Conservation (phyloP, 2,888 invertebrate species). For the Apocheima hispidaria region DNA sequence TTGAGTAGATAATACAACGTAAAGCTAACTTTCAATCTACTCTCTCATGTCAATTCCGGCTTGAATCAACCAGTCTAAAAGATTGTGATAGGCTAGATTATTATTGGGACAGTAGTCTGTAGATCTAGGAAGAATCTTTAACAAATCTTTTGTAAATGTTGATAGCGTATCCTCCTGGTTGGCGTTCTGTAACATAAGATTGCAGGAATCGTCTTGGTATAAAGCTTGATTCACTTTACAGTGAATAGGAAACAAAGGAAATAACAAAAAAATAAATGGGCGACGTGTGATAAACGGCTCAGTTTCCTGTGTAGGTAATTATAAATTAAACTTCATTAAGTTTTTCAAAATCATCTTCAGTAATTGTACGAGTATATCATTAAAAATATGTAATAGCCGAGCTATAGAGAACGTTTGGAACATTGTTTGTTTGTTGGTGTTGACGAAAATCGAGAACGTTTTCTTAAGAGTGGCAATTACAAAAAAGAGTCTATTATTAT, state of each 20-base stretch:
- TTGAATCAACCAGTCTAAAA: constrained; percentile 47
- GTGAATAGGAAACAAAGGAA: too few species aligned
- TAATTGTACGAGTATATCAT: too few species aligned
- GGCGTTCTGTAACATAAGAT: constrained; percentile 53
- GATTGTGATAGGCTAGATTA: constrained; percentile 41
- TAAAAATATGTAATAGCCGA: too few species aligned
- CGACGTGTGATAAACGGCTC: too few species aligned
- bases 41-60: constrained; percentile 27
- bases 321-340: too few species aligned
- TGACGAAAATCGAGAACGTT: background rate
- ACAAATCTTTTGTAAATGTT: constrained; percentile 51
- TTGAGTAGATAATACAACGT: background rate
- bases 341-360: too few species aligned
- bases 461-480: background rate
- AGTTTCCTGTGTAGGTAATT: too few species aligned
- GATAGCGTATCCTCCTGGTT: constrained; percentile 50
- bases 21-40: constrained; percentile 10
- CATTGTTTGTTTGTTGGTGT: too few species aligned
- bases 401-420: too few species aligned
- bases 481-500: background rate
- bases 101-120: constrained; percentile 47
- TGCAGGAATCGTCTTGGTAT: too few species aligned
- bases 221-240: too few species aligned
- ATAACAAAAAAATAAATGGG: too few species aligned
- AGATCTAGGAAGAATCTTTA: constrained; percentile 45